These are phyloP conservation scores for Rhinogobio ventralis DNA, from an alignment of 2,797 vertebrate genomes.

Conservation along the genomic window DNA sequence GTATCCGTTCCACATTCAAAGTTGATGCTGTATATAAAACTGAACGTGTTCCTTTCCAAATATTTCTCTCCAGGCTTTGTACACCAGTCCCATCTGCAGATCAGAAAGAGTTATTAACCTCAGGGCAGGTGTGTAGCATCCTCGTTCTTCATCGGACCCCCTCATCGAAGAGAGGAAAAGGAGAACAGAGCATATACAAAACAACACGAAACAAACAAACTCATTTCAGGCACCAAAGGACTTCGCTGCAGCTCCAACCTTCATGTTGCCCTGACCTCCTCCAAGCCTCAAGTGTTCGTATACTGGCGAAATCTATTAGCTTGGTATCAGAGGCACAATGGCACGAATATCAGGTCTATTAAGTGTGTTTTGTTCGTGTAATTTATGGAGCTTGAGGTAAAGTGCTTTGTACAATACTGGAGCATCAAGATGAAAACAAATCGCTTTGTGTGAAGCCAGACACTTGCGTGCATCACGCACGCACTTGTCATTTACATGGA, in stretches of 20 bases:
- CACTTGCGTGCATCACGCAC: slow-evolving; percentile 77
- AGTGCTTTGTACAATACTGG: slow-evolving; percentile 72
- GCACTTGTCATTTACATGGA: slow-evolving; percentile 81
- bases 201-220: slow-evolving; percentile 66
- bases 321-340: slow-evolving; percentile 73
- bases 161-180: slow-evolving; percentile 29
- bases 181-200: slow-evolving; percentile 47
- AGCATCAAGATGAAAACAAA: slow-evolving; percentile 78
- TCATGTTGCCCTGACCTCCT: slow-evolving; percentile 74
- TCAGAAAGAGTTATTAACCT: slow-evolving; percentile 60
- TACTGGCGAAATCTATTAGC: slow-evolving; percentile 77
- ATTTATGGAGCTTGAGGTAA: slow-evolving; percentile 66
- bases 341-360: slow-evolving; percentile 69
- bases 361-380: slow-evolving; percentile 77
- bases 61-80: slow-evolving; percentile 34
- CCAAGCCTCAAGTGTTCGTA: slow-evolving; percentile 74
- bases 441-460: slow-evolving; percentile 76
- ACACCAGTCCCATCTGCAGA: slow-evolving; percentile 54
- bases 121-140: slow-evolving; percentile 47
- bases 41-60: neutral
- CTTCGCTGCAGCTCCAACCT: slow-evolving; percentile 63
- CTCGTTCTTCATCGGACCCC: slow-evolving; percentile 39
- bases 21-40: neutral
- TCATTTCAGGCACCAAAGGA: slow-evolving; percentile 60
- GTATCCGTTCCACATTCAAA: neutral